phyloP scores from a whole-genome alignment of 2,888 invertebrate species.

The Conomelus anceps region DNA sequence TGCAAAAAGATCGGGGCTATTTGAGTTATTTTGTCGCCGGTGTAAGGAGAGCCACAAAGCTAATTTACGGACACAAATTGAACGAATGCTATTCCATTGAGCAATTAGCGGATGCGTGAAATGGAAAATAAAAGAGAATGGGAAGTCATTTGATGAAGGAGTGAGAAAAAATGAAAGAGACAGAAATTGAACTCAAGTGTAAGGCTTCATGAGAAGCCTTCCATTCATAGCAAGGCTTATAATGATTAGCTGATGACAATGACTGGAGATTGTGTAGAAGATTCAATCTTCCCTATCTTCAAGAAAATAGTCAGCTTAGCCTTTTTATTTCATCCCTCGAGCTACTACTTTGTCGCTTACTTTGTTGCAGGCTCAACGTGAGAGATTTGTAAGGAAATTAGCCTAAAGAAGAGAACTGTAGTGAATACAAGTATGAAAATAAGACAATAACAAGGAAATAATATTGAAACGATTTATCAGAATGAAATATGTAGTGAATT shows the following conservation, averaged over 20 bases:
- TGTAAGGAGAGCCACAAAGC: neutral
- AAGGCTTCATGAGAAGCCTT: too few relatives aligned
- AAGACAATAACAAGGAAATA: too few relatives aligned
- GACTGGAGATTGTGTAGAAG: neutral
- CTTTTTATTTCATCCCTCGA: too few relatives aligned
- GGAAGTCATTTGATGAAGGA: neutral
- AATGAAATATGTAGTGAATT: too few relatives aligned
- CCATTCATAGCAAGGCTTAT: neutral
- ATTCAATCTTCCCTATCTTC: neutral
- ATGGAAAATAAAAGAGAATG: neutral
- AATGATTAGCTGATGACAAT: neutral
- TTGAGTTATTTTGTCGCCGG: neutral
- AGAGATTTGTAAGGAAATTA: too few relatives aligned
- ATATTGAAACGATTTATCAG: too few relatives aligned
- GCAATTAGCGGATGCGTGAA: neutral
- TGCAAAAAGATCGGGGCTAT: neutral
- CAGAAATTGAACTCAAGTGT: neutral
- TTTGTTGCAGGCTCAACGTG: too few relatives aligned
- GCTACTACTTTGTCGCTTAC: neutral
- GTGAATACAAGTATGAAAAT: too few relatives aligned
- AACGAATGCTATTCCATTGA: neutral
- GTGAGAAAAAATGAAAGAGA: neutral
- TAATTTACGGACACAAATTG: neutral
- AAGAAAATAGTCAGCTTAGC: neutral
- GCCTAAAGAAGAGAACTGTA: too few relatives aligned